These are phyloP conservation scores for Melopsittacus undulatus DNA, from an alignment of 2,797 vertebrate genomes.

Conservation along the genomic window DNA sequence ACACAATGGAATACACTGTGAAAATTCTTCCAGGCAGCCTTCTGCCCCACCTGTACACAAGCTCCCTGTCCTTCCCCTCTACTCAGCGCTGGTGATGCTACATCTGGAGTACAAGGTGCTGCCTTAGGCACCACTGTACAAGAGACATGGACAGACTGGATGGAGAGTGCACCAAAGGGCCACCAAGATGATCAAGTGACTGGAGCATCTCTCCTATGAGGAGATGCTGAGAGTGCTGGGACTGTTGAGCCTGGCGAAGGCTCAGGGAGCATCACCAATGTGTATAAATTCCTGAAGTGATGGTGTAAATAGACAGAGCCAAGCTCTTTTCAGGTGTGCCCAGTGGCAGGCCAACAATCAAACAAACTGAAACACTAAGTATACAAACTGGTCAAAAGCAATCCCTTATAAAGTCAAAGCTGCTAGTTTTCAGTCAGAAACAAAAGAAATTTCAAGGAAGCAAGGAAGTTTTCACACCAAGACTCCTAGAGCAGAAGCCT, in stretches of 20 bases:
- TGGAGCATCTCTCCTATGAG: background rate
- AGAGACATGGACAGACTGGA: rapidly evolving
- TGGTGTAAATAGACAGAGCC: background rate
- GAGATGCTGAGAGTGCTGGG: background rate
- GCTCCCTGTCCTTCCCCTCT: background rate
- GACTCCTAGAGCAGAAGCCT: background rate
- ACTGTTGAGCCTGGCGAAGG: background rate
- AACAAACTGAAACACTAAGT: background rate
- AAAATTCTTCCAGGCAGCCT: background rate
- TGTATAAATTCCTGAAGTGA: background rate
- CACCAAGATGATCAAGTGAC: background rate
- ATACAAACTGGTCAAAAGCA: background rate
- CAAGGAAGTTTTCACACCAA: background rate
- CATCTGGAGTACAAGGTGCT: background rate
- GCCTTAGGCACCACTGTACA: background rate
- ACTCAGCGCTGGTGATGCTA: background rate
- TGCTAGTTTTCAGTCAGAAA: background rate
- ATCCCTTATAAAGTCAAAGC: background rate
- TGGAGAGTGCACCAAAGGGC: background rate
- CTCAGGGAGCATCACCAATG: background rate
- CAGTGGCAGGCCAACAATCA: background rate
- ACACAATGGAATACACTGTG: background rate
- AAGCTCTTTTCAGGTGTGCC: background rate
- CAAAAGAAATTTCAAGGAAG: background rate
- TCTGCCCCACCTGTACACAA: background rate